phyloP scores from a whole-genome alignment of 64 coral and sea anemone species.

The Pocillopora damicornis region DNA sequence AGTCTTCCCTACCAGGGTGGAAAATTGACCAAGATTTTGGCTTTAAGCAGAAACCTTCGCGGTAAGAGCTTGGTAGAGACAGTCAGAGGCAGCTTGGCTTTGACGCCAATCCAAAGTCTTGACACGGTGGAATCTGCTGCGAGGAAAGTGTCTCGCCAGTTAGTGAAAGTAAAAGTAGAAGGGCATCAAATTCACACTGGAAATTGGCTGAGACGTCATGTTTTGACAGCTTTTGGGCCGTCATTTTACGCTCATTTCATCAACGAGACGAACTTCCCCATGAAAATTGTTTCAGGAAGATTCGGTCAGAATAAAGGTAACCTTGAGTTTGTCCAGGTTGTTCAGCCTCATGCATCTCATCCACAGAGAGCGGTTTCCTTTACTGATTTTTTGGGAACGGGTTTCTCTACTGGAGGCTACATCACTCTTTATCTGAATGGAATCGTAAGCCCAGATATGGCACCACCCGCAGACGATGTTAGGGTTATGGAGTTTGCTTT shows the following conservation, averaged over 20 bases:
- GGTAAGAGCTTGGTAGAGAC: slow-evolving; percentile 10
- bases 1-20: slow-evolving; percentile 18
- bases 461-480: neutral
- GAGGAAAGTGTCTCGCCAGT: neutral
- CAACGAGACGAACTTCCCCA: slow-evolving; percentile 22
- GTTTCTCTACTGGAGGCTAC: slow-evolving; percentile 22
- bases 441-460: neutral
- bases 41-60: neutral
- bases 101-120: neutral
- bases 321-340: neutral
- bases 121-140: slow-evolving; percentile 9
- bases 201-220: neutral
- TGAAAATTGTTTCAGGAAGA: slow-evolving; percentile 18
- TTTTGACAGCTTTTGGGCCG: neutral
- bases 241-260: slow-evolving; percentile 17
- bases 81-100: neutral
- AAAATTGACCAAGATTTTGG: slow-evolving; percentile 46
- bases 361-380: too few relatives aligned
- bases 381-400: neutral
- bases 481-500: slow-evolving; percentile 39
- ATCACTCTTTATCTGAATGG: neutral
- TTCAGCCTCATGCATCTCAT: neutral
- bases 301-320: neutral
- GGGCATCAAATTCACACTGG: neutral
- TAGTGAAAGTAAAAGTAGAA: neutral